Base-by-base conservation (phyloP, 1,140 invertebrate genomes). In the Luehdorfia chinensis region DNA sequence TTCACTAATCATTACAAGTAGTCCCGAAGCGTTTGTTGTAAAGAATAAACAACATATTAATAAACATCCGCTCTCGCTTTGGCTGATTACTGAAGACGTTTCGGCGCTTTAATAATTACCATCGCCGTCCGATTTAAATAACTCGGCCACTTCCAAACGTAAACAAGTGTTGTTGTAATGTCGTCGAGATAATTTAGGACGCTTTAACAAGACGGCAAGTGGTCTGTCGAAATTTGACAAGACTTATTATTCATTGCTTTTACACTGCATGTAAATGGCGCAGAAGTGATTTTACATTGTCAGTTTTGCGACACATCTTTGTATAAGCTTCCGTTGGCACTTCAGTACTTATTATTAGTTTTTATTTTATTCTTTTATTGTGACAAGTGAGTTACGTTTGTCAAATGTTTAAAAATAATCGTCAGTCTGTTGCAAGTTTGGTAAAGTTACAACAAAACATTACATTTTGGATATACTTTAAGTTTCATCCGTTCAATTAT, bases 171-270 rank as follows among this genome's bases (percentile, higher is more conserved):
- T 27, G 19, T 5, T 21, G 13, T 28, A 11, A 9, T 16, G 15
- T 28, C 14, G 8, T 43, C 27, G 39, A 43, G 15, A 43, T 13
- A 43, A 43, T 43, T 43, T 28, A 43, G 39, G 25, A 1, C 39
- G 25, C 39, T 18, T 43, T 43, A 43, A 43, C 39, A 43, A 43
- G 39, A 28, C 39, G 39, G 30, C 39, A 43, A 43, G 39, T 43
- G 39, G 39, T 12, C 39, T 43, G 39, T 43, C 39, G 25, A 43
- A 43, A 43, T 25, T 43, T 43, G 39, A 43, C 39, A 25, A 43
- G 39, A 18, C 15, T 30, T 43, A 43, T 37, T 39, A 39, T 43
- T 43, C 37, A 43, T 43, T 43, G 37, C 39, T 15, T 28, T 41
- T 37, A 16, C 25, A 18, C 14, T 43, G 27, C 39, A 6, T 30